Evolutionary conservation across 2,888 invertebrate species (phyloP), one percentile per base, ranked within the genome.

Genomic region (Nomada ruficornis): DNA sequence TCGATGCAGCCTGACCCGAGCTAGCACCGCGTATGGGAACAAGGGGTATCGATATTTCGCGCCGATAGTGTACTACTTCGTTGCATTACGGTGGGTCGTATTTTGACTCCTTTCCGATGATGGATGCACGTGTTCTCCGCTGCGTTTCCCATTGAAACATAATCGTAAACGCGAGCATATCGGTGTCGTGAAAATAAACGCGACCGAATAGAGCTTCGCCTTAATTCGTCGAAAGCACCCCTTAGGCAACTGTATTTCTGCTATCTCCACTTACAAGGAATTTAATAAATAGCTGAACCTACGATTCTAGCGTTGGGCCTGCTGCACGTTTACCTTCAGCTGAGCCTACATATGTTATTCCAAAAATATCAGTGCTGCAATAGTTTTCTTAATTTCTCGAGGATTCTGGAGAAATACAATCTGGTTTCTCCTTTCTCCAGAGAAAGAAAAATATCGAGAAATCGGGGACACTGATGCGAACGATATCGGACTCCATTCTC

Each of bases 1-100:
- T 64, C 77, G 81, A 80, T 84, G 77, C 79, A 81, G 44, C 67
- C 52, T 64, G 73, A 71, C 64, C 77, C 36, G 52, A 65, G 42
- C 65, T 42, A 71, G 77, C 62, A 23, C 26, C 57, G 20, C 2
- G 23, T 36, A 7, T 26, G 13, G 36, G 55, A 62, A 59, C 52
- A 47, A 71, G 65, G 23, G 26, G 29, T 36, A 69, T 54, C 69
- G 0, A 64, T 73, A 65, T 55, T 23, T 67, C 47, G 36, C 7
- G 11, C 11, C 13, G 0, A 9, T 9, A 5, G 10, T 7, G 20
- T 13, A 2, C 47, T 23, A 18, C 9, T 13, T 57, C 23, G 15
- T 3, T 47, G 2, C 5, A 20, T 7, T 60, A 29, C 26, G 15
- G 15, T 18, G 18, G 42, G 55, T 68, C 63, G 55, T 69, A 42